phyloP scores from a whole-genome alignment of 2,888 invertebrate genomes.

The Drosophila nigricruria region DNA sequence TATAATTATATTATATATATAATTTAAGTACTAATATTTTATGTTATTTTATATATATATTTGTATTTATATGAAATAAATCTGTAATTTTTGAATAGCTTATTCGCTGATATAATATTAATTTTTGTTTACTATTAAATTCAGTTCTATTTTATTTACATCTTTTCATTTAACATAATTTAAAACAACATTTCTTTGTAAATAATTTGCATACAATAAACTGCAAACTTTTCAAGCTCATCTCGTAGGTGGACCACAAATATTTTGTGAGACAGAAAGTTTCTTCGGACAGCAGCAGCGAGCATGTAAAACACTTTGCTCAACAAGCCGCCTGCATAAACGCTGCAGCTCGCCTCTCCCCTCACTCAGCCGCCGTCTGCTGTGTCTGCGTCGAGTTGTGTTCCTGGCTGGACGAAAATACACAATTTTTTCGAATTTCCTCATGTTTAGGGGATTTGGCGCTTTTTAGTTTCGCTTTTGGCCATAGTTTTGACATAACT shows the following conservation, averaged over 20 bases:
- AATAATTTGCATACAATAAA: neutral
- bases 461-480: conserved; percentile 46
- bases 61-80: no score
- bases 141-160: neutral
- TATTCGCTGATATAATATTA: no score
- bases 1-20: no score
- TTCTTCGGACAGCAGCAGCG: conserved; percentile 29
- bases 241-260: conserved; percentile 2
- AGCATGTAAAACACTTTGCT: conserved; percentile 72
- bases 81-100: no score
- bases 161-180: neutral
- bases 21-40: no score
- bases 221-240: conserved; percentile 1
- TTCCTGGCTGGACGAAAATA: conserved; percentile 38
- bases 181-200: neutral
- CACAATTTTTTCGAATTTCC: conserved; percentile 56
- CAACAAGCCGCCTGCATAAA: conserved; percentile 49
- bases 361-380: neutral
- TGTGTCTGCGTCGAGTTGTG: conserved; percentile 8
- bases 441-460: conserved; percentile 51
- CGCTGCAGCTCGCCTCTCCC: neutral
- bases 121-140: no score
- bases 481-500: conserved; percentile 76
- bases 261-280: conserved; percentile 15
- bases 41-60: neutral